Base-by-base conservation (phyloP, 2,797 vertebrate species). In the Lateolabrax maculatus region DNA sequence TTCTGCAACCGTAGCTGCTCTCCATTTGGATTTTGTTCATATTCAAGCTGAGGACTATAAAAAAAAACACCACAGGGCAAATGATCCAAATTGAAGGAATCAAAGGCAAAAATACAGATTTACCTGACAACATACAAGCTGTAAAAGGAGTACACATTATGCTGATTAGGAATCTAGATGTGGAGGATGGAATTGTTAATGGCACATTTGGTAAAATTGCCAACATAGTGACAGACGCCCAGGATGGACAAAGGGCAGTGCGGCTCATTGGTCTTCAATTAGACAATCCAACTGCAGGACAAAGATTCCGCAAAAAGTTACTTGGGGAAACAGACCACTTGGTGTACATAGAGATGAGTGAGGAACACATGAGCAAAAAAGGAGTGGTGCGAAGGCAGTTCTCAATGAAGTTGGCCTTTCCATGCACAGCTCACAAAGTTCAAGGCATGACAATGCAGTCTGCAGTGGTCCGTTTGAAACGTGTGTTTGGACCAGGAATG, bases 401-500 rank as follows among this genome's bases (percentile, higher is more conserved):
- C n/a, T 44, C 62, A 13, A 2, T 65, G 4, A 48, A 49, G 21
- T 23, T 65, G 2, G 63, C 63, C 18, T 65, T 49, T 49, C 29
- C 27, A 19, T 65, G 63, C 6, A 49, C 65, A 12, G 23, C 51
- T 6, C 66, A 68, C 25, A 63, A 63, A 29, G 39, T 63, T 7
- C 39, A 63, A 63, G 62, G 44, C 29, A 65, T 65, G 62, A 52
- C 48, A 6, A 25, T 67, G 64, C 13, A 52, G 21, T 23, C 21
- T 6, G 31, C 63, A 21, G 27, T 52, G 0, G 48, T 67, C 0
- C 9, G 6, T 27, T 19, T 52, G 15, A 27, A 67, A 7, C 36
- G 10, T n/a, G 25, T 34, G 4, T 53, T 62, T 53, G 27, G 41
- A 9, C 25, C 48, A 16, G 58, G 46, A 41, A 73, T 63, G 58